Percentiles rank a stretch among this genome's conserved stretches.
These are phyloP conservation scores for Apus apus DNA, from an alignment of 2,113 vertebrate genomes.

Conservation along the genomic window DNA sequence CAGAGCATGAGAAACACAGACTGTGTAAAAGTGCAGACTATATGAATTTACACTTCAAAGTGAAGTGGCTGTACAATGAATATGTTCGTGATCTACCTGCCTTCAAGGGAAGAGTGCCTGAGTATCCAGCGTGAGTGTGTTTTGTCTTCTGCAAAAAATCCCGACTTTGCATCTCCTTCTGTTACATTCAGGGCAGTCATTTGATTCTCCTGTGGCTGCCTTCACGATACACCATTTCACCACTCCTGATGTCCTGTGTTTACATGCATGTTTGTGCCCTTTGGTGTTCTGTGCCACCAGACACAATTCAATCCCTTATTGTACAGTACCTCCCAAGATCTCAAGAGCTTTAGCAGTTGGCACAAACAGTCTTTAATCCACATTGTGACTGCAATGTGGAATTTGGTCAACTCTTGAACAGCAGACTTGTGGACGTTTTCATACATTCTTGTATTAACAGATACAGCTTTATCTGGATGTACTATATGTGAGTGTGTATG, in stretches of 20 bases:
- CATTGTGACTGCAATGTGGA: neutral
- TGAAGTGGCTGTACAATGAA: slow-evolving; percentile 98
- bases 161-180: neutral
- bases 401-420: neutral
- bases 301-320: neutral
- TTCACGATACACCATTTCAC: neutral
- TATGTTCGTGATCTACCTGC: slow-evolving; percentile 90
- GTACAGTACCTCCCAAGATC: neutral
- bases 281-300: neutral
- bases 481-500: neutral
- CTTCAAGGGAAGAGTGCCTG: slow-evolving; percentile 86
- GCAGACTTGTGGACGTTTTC: neutral
- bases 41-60: slow-evolving; percentile 99
- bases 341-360: neutral
- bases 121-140: slow-evolving; percentile 91
- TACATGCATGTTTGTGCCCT: neutral
- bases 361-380: neutral
- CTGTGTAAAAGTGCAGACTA: slow-evolving; percentile 98
- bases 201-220: neutral
- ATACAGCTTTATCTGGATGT: neutral
- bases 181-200: neutral
- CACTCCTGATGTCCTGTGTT: neutral
- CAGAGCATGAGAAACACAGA: slow-evolving; percentile 94
- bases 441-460: neutral
- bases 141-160: neutral